Conservation (phyloP, 2,113 vertebrate genomes). For the Eolophus roseicapilla region DNA sequence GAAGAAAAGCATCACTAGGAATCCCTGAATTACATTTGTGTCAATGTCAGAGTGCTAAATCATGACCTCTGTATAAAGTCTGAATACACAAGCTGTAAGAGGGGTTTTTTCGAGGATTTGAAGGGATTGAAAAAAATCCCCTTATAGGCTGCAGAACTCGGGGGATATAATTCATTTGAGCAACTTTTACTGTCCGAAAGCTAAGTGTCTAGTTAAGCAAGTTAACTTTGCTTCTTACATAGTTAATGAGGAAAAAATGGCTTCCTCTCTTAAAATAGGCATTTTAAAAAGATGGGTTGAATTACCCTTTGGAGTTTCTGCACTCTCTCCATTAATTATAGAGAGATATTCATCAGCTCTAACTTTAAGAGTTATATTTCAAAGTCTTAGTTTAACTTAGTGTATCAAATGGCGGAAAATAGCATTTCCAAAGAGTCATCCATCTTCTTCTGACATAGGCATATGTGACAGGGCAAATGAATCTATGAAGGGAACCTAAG, state of each 20-base stretch:
- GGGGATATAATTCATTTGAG: not conserved
- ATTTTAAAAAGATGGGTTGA: slow-evolving; percentile 33
- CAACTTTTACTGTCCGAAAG: not conserved
- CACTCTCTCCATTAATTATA: slow-evolving; percentile 14
- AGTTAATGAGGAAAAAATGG: not conserved
- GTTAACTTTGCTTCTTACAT: not conserved
- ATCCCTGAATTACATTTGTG: not conserved
- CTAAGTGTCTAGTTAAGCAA: not conserved
- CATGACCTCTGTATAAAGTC: not conserved
- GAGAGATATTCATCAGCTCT: not conserved
- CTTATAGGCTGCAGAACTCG: not conserved
- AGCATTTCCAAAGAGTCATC: not conserved
- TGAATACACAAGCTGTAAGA: not conserved
- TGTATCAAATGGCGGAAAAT: not conserved
- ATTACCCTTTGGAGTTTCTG: slow-evolving; percentile 28
- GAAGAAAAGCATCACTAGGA: not conserved
- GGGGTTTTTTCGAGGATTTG: not conserved
- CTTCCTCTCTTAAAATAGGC: not conserved
- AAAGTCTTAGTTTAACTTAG: not conserved
- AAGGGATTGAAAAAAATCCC: not conserved
- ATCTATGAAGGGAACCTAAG: not conserved
- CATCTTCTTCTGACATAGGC: not conserved
- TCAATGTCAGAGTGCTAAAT: not conserved
- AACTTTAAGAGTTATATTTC: slow-evolving; percentile 2
- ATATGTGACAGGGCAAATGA: not conserved